Conservation (phyloP, 2,888 invertebrate genomes). For the Diarsia rubi region DNA sequence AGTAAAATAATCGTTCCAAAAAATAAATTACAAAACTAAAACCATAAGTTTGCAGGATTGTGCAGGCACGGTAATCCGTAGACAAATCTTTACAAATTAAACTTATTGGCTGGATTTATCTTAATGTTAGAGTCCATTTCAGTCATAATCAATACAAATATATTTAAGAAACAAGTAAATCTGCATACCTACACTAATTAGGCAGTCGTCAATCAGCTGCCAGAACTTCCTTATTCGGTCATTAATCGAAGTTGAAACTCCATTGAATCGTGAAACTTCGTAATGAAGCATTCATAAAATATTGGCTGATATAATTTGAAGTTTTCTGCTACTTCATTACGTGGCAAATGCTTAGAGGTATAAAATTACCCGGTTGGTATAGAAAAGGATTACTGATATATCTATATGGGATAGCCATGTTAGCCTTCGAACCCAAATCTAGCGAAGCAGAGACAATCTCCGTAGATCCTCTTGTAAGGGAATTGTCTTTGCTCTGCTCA, state of each 20-base stretch:
- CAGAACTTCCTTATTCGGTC: conserved; percentile 39
- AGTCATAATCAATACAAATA: conserved; percentile 1
- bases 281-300: conserved; percentile 40
- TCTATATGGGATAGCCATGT: background rate
- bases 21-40: no score
- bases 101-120: no score
- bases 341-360: background rate
- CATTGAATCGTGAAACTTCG: conserved; percentile 45
- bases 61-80: no score
- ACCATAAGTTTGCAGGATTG: no score
- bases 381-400: background rate
- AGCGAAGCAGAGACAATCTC: background rate
- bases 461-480: background rate
- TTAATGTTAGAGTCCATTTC: background rate
- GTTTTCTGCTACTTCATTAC: conserved; percentile 23
- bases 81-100: no score
- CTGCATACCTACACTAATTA: conserved; percentile 31
- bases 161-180: conserved; percentile 3
- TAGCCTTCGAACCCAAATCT: background rate
- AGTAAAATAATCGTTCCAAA: no score
- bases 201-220: conserved; percentile 36
- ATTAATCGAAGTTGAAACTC: conserved; percentile 46
- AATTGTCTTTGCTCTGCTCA: background rate
- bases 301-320: conserved; percentile 35
- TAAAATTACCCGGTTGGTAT: background rate